phyloP scores from a whole-genome alignment of 23 tunicate genomes.

The Halocynthia aurantium region DNA sequence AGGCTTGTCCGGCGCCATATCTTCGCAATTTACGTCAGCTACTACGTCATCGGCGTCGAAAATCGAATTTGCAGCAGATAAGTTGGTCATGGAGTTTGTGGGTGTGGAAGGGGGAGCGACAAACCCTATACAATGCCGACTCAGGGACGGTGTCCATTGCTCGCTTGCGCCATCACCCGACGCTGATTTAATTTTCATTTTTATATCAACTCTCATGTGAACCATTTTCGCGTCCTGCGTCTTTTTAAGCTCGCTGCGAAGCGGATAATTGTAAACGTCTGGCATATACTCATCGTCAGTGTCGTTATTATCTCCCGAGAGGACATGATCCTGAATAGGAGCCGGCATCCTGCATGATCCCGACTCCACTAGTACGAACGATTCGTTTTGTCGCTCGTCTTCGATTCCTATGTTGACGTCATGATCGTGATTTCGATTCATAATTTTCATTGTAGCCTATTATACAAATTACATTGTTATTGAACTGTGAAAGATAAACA shows the following conservation, averaged over 20 bases:
- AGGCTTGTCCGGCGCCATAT: not conserved
- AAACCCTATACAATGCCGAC: not conserved
- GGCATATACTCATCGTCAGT: slow-evolving; percentile 21
- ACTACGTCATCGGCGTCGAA: slow-evolving; percentile 4
- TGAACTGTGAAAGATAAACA: too few relatives aligned
- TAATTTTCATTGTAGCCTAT: too few relatives aligned
- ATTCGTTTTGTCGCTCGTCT: too few relatives aligned
- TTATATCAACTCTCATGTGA: slow-evolving; percentile 24
- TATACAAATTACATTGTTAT: too few relatives aligned
- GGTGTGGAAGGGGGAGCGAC: slow-evolving; percentile 26
- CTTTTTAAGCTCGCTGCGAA: not conserved
- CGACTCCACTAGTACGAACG: slow-evolving; percentile 16
- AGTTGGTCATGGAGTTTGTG: not conserved
- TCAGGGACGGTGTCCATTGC: not conserved
- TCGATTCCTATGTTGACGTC: too few relatives aligned
- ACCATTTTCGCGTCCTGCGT: slow-evolving; percentile 2
- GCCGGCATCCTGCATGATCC: slow-evolving; percentile 21
- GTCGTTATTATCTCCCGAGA: not conserved
- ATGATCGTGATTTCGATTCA: too few relatives aligned
- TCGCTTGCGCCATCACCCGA: not conserved
- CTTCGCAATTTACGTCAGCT: not conserved
- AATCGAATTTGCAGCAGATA: not conserved
- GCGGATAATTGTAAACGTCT: slow-evolving; percentile 19
- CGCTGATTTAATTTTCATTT: slow-evolving; percentile 13
- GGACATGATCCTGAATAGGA: not conserved